These are phyloP conservation scores for Virgularia gustaviana DNA, from an alignment of 92 coral and sea anemone species.

Conservation along the genomic window DNA sequence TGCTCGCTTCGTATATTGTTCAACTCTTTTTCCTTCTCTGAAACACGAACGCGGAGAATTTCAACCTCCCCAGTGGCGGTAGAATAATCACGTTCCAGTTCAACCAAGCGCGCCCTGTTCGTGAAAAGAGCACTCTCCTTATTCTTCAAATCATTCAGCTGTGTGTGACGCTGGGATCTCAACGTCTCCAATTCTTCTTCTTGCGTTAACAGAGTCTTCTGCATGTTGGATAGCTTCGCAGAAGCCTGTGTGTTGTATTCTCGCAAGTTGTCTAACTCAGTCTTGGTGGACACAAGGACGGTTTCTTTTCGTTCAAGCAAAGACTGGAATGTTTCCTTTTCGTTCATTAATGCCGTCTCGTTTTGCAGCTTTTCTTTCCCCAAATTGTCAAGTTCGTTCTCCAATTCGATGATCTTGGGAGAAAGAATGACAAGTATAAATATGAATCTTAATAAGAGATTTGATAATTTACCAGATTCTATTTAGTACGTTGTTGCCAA, in stretches of 20 bases:
- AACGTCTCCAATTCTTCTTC: conserved; percentile 30
- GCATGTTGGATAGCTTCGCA: conserved; percentile 29
- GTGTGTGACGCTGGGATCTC: conserved; percentile 29
- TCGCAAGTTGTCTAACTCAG: conserved; percentile 19
- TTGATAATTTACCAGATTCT: background rate
- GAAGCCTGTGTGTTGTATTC: conserved; percentile 37
- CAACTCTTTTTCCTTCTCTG: conserved; percentile 19
- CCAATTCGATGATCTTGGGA: conserved; percentile 6
- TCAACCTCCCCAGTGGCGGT: conserved; percentile 20
- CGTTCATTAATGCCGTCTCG: conserved; percentile 4
- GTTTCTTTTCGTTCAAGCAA: conserved; percentile 26
- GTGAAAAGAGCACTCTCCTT: conserved; percentile 40
- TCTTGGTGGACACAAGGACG: conserved; percentile 4
- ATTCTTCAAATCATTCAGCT: conserved; percentile 20
- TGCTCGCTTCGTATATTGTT: background rate
- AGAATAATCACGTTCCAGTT: conserved; percentile 14
- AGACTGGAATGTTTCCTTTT: conserved; percentile 25
- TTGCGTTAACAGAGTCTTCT: conserved; percentile 18
- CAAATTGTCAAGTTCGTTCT: conserved; percentile 22
- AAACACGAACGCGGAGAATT: conserved; percentile 17
- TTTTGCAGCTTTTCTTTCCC: conserved; percentile 20
- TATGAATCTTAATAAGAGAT: background rate
- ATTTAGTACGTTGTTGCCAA: too few relatives aligned
- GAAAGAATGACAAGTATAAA: background rate
- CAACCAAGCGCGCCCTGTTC: conserved; percentile 32